These are phyloP conservation scores for Liparis tanakae DNA, from an alignment of 2,797 vertebrate species.

Conservation along the genomic window DNA sequence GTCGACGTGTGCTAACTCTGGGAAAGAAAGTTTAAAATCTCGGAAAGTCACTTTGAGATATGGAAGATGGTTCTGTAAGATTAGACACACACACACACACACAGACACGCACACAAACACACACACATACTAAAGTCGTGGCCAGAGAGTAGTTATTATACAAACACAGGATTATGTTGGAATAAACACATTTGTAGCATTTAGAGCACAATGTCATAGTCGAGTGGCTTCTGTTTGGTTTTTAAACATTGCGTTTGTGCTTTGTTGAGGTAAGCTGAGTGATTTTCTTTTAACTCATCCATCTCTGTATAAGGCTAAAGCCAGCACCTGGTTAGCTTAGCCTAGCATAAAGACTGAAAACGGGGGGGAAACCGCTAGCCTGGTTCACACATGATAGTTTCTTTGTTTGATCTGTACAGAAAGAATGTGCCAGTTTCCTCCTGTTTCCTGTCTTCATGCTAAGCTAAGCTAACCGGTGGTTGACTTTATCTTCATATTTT, in stretches of 20 bases:
- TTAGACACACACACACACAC: background rate
- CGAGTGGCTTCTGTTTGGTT: background rate
- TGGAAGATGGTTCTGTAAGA: slow-evolving; percentile 6
- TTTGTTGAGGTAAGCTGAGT: background rate
- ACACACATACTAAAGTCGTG: background rate
- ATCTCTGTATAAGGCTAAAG: too few relatives aligned
- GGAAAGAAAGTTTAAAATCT: slow-evolving; percentile 13
- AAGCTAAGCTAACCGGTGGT: background rate
- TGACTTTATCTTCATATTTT: background rate
- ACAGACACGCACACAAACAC: too few relatives aligned
- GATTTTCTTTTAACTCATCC: too few relatives aligned
- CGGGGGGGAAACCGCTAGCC: too few relatives aligned
- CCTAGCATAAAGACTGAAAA: too few relatives aligned
- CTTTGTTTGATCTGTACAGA: too few relatives aligned
- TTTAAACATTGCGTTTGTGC: background rate
- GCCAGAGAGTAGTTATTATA: slow-evolving; percentile 5
- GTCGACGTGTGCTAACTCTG: background rate
- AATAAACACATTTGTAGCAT: slow-evolving; percentile 9
- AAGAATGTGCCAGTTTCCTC: background rate
- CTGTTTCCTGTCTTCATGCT: background rate
- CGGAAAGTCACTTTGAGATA: slow-evolving; percentile 8
- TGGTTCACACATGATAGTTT: too few relatives aligned
- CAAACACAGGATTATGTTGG: background rate
- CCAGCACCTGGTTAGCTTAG: too few relatives aligned
- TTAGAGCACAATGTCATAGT: background rate